Conservation (phyloP, 2,113 vertebrate genomes). For the Paraplagusia blochii region DNA sequence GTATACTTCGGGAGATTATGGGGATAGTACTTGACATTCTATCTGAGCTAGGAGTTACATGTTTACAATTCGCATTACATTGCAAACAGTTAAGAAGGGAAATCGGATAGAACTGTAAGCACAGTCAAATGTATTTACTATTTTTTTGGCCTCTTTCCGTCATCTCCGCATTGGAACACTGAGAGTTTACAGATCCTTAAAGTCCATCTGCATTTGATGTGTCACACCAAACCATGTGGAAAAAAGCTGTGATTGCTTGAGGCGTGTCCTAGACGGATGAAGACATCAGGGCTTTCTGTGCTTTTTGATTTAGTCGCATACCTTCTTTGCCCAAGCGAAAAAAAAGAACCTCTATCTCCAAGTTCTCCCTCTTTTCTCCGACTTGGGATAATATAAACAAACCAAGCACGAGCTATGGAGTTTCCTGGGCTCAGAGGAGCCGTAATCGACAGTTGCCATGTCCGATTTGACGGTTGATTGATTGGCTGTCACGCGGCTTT, state of each 20-base stretch:
- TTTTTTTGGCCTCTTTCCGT: conserved; percentile 51
- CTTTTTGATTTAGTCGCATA: conserved; percentile 62
- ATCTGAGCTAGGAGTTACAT: too few species aligned
- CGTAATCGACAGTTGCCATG: conserved; percentile 93
- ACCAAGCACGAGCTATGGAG: conserved; percentile 80
- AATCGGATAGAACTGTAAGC: too few species aligned
- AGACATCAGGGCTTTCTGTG: conserved; percentile 47
- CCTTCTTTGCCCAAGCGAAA: conserved; percentile 53
- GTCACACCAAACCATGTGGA: background rate
- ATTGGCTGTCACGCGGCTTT: conserved; percentile 92
- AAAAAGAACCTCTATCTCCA: conserved; percentile 44
- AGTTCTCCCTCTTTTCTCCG: conserved; percentile 27
- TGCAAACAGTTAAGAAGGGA: too few species aligned
- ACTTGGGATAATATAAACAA: conserved; percentile 73
- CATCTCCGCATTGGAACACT: conserved; percentile 34
- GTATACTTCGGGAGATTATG: too few species aligned
- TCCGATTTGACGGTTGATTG: conserved; percentile 99
- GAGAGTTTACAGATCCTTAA: background rate
- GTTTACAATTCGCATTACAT: too few species aligned
- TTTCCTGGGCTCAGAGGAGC: conserved; percentile 83
- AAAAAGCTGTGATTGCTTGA: conserved; percentile 38
- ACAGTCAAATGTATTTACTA: too few species aligned
- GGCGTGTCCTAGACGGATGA: conserved; percentile 37
- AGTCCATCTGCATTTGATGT: background rate
- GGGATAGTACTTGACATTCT: too few species aligned